Evolutionary conservation across 2,113 vertebrate genomes (phyloP).

Genomic region (Loxodonta africana): DNA sequence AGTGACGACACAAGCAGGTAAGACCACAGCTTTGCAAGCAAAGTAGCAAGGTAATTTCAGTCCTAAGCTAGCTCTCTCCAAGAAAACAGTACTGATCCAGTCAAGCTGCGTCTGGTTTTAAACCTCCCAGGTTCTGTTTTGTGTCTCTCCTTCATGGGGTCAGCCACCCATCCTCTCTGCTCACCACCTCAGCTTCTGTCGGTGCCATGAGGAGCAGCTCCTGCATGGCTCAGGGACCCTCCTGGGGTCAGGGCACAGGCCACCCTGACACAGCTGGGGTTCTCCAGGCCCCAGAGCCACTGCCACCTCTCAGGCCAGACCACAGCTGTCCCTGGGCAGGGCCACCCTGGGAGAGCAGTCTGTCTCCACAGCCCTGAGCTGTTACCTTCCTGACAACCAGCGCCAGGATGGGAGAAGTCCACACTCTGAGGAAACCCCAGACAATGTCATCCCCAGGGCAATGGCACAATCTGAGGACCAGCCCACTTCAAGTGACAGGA

Average conservation of each 20-base stretch:
- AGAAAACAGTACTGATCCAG: not conserved
- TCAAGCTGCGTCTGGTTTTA: not conserved
- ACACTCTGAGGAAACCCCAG: not conserved
- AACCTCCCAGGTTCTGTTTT: not conserved
- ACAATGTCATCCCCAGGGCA: not conserved
- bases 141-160: not conserved
- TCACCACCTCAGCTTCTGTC: not conserved
- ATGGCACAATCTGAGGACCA: not conserved
- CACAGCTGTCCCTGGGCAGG: accelerated
- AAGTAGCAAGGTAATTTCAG: not conserved
- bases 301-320: not conserved
- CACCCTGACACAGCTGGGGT: not conserved
- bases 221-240: not conserved
- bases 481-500: not conserved
- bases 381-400: not conserved
- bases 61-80: not conserved
- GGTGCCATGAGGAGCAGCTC: not conserved
- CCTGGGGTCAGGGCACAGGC: not conserved
- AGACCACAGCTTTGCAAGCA: not conserved
- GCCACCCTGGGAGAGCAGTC: not conserved
- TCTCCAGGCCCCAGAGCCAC: not conserved
- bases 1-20: not conserved
- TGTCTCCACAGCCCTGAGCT: not conserved
- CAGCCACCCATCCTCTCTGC: not conserved
- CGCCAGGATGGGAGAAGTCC: no score